Evolutionary conservation across 2,888 invertebrate species (phyloP), one percentile per base, ranked within the genome.

Genomic region (Lordiphosa fenestrarum): DNA sequence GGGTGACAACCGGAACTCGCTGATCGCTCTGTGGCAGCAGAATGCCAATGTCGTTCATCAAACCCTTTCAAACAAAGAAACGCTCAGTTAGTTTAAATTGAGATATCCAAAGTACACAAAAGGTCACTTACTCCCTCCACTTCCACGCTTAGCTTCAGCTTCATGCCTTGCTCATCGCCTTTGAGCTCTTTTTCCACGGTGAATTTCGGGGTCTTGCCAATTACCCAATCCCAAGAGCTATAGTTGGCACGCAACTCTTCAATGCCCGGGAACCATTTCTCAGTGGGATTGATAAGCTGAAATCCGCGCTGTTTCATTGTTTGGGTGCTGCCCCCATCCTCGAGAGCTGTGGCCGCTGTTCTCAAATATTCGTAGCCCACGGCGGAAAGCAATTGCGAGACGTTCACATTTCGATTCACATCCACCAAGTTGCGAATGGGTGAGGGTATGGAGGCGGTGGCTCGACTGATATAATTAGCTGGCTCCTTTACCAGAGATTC

Each of bases 261-360:
- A 25, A 96, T 91, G 80, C 96, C 96, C 87, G 95, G 95, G 88
- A 96, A 97, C 95, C 95, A 96, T 69, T 94, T 93, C 74, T 97
- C 94, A 0, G 94, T 95, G 1, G 97, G 96, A 90, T 96, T 96
- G 49, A 97, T 91, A 87, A 93, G 92, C 86, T 96, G 95, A 89
- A 96, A 96, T 44, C 96, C 96, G 73, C 94, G 92, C 88, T 96
- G 96, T 84, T 93, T 91, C 85, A 93, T 92, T 70, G 94, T 93
- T 71, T 92, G 91, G 55, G 92, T 91, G 75, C 92, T 91, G 0
- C 95, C 95, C 21, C 94, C 94, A 86, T 96, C 95, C 60, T 91
- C 91, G 10, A 95, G 83, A 21, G 91, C 91, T 30, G 93, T 88
- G 0, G 94, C 93, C 15, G 92, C 91, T 0, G 95, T 95, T 49